Percentiles rank a stretch among this genome's conserved stretches.
phyloP scores from a whole-genome alignment of 2,797 vertebrate genomes.

The Gephyroberyx darwinii region DNA sequence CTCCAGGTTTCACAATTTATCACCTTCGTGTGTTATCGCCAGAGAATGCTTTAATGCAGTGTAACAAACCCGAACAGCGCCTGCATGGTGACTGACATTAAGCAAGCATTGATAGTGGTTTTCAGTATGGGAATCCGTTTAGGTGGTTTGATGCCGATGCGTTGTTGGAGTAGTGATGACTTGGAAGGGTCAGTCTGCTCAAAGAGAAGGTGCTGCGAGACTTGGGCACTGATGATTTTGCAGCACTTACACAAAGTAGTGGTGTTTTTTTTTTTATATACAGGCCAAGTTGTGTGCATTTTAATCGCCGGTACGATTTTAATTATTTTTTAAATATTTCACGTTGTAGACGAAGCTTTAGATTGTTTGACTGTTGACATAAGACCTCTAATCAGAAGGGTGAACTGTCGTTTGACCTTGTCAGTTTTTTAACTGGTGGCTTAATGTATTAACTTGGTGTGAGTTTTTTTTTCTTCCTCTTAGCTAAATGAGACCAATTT shows the following conservation, averaged over 20 bases:
- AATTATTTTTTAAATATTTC: conserved; percentile 2
- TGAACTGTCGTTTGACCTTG: not conserved
- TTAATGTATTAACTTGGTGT: not conserved
- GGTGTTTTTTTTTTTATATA: not conserved
- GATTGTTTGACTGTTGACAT: not conserved
- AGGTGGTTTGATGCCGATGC: conserved; percentile 1
- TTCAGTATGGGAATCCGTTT: not conserved
- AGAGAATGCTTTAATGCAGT: conserved; percentile 2
- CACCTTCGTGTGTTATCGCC: not conserved
- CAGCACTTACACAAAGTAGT: not conserved
- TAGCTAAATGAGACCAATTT: no score
- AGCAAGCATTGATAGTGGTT: not conserved
- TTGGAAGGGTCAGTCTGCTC: not conserved
- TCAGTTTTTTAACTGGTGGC: not conserved
- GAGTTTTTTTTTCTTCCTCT: no score
- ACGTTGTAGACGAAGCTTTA: not conserved
- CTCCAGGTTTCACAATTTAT: conserved; percentile 32
- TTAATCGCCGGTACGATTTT: not conserved
- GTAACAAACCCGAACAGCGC: not conserved
- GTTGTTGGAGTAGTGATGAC: not conserved
- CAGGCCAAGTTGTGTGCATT: not conserved
- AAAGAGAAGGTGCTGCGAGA: not conserved
- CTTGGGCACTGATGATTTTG: not conserved
- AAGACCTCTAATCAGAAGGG: not conserved
- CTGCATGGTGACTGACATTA: not conserved